phyloP scores from a whole-genome alignment of 2,888 invertebrate genomes.

The Parasteatoda lunata region DNA sequence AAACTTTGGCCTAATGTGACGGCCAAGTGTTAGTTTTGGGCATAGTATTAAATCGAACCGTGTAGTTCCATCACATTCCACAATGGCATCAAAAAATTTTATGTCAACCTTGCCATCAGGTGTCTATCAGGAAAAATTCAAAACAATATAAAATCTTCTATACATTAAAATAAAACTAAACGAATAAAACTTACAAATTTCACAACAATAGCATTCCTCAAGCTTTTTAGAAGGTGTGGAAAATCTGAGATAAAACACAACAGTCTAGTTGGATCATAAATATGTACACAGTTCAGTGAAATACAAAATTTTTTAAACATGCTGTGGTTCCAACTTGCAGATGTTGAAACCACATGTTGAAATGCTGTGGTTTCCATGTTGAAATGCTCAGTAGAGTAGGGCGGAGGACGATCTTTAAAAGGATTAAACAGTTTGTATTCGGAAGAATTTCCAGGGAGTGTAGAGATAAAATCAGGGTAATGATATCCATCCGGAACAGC shows the following conservation, averaged over 20 bases:
- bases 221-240: conserved; percentile 8
- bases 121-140: background rate
- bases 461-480: too few relatives aligned
- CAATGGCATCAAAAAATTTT: background rate
- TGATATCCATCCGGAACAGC: too few relatives aligned
- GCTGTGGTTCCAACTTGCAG: conserved; percentile 6
- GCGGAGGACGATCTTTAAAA: too few relatives aligned
- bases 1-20: too few relatives aligned
- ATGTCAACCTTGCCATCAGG: background rate
- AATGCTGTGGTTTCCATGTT: too few relatives aligned
- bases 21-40: background rate
- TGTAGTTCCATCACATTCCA: background rate
- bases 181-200: background rate
- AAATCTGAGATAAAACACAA: conserved; percentile 20
- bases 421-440: too few relatives aligned
- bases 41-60: background rate
- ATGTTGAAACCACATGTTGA: too few relatives aligned
- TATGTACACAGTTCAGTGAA: background rate
- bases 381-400: too few relatives aligned
- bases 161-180: background rate
- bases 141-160: background rate
- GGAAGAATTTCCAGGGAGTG: too few relatives aligned
- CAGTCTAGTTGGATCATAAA: background rate
- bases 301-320: background rate
- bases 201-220: background rate